These are phyloP conservation scores for Lordiphosa mommai DNA, from an alignment of 1,140 invertebrate genomes.

Conservation along the genomic window DNA sequence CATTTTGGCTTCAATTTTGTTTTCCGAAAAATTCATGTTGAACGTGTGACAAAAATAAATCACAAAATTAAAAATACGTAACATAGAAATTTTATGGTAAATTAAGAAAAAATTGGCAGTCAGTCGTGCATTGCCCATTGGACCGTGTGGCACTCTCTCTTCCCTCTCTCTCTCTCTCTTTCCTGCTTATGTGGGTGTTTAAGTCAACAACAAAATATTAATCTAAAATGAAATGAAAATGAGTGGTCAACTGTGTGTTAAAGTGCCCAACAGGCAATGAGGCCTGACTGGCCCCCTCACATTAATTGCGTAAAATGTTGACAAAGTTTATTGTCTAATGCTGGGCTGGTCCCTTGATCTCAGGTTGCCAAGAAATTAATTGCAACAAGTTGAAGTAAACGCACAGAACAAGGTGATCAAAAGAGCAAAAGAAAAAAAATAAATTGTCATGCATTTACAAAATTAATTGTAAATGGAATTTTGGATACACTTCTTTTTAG, in stretches of 20 bases:
- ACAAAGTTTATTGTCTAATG: too few species aligned
- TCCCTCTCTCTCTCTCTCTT: conserved; percentile 4
- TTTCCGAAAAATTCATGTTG: background rate
- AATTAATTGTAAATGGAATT: too few species aligned
- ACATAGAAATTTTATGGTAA: conserved; percentile 62
- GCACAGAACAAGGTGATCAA: conserved; percentile 9
- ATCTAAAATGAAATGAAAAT: conserved; percentile 9
- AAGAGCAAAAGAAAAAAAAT: background rate
- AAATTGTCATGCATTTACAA: too few species aligned
- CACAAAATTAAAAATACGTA: conserved; percentile 66
- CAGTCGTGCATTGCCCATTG: conserved; percentile 28
- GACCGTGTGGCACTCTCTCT: conserved; percentile 17
- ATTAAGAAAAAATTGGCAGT: conserved; percentile 60
- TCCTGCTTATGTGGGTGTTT: background rate
- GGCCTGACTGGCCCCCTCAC: background rate
- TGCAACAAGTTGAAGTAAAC: conserved; percentile 8
- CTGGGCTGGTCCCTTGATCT: background rate
- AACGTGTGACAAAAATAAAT: conserved; percentile 71
- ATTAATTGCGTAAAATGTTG: too few species aligned
- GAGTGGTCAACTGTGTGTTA: background rate
- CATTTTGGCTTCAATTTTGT: conserved; percentile 39
- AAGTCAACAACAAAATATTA: too few species aligned
- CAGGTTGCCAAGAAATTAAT: conserved; percentile 39
- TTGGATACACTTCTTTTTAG: background rate
- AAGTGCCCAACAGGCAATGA: background rate